A percentile compares a stretch with the other conserved stretches of the same genome.
Evolutionary conservation across 2,113 vertebrate species (phyloP).

Genomic region (Mobula birostris): DNA sequence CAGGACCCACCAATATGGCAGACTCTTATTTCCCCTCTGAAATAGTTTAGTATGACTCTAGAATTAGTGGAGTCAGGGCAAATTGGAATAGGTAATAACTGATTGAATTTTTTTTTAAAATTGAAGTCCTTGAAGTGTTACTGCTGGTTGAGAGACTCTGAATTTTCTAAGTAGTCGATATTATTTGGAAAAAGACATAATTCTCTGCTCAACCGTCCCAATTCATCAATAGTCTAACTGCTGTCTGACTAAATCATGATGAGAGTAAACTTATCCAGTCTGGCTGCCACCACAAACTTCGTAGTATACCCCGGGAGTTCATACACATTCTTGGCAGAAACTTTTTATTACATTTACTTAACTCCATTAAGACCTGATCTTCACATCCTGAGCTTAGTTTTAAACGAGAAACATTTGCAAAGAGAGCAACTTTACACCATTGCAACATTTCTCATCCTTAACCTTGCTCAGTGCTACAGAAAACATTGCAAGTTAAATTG

Average conservation of each 20-base stretch:
- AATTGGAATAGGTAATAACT: too few relatives aligned
- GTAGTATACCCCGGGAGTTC: neutral
- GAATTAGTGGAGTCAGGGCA: too few relatives aligned
- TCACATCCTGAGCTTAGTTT: neutral
- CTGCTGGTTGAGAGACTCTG: neutral
- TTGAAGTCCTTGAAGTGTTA: neutral
- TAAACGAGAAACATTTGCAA: neutral
- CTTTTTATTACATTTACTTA: neutral
- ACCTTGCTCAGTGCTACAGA: neutral
- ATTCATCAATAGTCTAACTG: too few relatives aligned
- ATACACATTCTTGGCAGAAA: neutral
- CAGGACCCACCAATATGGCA: too few relatives aligned
- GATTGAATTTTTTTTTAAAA: too few relatives aligned
- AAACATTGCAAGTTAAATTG: neutral
- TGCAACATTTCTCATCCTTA: neutral
- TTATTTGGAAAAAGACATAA: neutral
- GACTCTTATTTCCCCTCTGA: too few relatives aligned
- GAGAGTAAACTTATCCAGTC: too few relatives aligned
- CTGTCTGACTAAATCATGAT: neutral
- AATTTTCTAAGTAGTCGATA: neutral
- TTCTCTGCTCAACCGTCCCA: neutral
- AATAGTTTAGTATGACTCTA: too few relatives aligned
- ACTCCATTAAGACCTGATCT: neutral
- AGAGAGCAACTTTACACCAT: neutral
- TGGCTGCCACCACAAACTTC: neutral